phyloP scores from a whole-genome alignment of 1,140 invertebrate species.

The Lethrus apterus region DNA sequence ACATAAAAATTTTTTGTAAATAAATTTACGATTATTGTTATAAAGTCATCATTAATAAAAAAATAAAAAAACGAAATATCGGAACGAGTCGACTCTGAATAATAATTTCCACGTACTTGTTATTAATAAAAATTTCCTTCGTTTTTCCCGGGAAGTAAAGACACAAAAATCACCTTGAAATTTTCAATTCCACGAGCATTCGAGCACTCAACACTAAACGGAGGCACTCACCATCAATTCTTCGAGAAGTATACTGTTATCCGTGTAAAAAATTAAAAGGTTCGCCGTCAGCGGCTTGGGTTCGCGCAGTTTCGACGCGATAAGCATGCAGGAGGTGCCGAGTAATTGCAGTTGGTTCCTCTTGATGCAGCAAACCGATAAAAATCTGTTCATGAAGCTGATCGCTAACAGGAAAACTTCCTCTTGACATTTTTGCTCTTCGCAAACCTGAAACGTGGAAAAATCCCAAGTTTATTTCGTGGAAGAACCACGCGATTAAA shows the following conservation, averaged over 20 bases:
- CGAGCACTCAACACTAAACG: too few species aligned
- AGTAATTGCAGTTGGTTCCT: slow-evolving; percentile 83
- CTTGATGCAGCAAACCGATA: slow-evolving; percentile 68
- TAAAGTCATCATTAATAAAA: too few species aligned
- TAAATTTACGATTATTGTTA: too few species aligned
- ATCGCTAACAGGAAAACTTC: slow-evolving; percentile 86
- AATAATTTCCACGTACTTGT: too few species aligned
- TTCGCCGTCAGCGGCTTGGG: slow-evolving; percentile 71
- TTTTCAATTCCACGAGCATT: too few species aligned
- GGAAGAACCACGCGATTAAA: too few species aligned
- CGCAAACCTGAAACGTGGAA: slow-evolving; percentile 71
- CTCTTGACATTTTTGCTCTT: slow-evolving; percentile 83
- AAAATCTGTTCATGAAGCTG: slow-evolving; percentile 88
- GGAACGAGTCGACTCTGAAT: too few species aligned
- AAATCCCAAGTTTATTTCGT: slow-evolving; percentile 6
- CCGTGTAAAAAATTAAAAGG: slow-evolving; percentile 82
- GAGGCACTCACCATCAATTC: slow-evolving; percentile 77
- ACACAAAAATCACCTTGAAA: too few species aligned
- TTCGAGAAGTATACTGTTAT: slow-evolving; percentile 75
- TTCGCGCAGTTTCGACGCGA: slow-evolving; percentile 87
- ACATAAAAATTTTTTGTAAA: too few species aligned
- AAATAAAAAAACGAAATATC: too few species aligned
- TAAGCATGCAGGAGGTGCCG: slow-evolving; percentile 78
- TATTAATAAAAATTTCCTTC: too few species aligned
- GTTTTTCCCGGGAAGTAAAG: too few species aligned